phyloP scores from a whole-genome alignment of 2,113 vertebrate species.

The Neodon shergylaensis region DNA sequence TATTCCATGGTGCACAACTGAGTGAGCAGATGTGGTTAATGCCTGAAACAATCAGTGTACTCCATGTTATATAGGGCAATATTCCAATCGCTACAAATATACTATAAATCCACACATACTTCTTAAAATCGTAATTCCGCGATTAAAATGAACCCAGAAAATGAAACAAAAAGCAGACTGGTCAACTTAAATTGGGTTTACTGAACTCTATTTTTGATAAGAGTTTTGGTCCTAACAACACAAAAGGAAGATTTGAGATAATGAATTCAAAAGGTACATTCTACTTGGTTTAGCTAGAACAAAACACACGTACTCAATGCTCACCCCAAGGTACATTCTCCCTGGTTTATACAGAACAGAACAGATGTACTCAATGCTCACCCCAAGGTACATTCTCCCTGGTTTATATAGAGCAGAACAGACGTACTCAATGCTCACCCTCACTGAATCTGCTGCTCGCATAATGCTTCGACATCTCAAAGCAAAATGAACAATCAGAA shows the following conservation, averaged over 20 bases:
- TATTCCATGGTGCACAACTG: conserved; percentile 95
- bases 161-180: conserved; percentile 65
- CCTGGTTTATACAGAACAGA: neutral
- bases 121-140: neutral
- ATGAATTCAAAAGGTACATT: neutral
- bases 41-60: conserved; percentile 83
- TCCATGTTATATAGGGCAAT: neutral
- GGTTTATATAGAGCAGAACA: neutral
- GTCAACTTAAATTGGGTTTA: neutral
- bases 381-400: neutral
- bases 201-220: conserved; percentile 13
- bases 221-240: neutral
- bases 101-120: neutral
- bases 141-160: conserved; percentile 36
- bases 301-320: neutral
- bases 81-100: neutral
- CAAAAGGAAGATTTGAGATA: neutral
- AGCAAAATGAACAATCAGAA: conserved; percentile 31
- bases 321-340: neutral
- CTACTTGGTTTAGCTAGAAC: neutral
- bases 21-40: conserved; percentile 91
- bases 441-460: neutral
- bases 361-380: neutral
- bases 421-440: neutral
- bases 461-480: neutral